A percentile compares a stretch with the other conserved stretches of the same genome.
Evolutionary conservation across 2,888 invertebrate genomes (phyloP).

Genomic region (Octonoba sinensis): DNA sequence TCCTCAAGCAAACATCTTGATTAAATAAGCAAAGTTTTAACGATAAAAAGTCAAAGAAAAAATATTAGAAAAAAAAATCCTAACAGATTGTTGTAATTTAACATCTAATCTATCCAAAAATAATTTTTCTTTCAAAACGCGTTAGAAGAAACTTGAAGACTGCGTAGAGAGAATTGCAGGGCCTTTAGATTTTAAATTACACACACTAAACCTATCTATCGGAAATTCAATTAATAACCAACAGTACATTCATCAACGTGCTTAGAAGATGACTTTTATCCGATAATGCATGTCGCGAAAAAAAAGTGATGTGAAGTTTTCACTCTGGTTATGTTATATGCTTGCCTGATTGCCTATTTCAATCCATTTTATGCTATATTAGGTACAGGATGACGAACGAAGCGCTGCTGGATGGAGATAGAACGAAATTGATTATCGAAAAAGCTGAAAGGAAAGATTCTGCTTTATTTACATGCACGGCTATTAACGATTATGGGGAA

Average conservation of each 20-base stretch:
- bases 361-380: constrained; percentile 40
- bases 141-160: no score
- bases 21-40: no score
- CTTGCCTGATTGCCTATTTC: constrained; percentile 23
- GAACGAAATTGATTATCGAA: constrained; percentile 60
- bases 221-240: constrained; percentile 58
- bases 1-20: no score
- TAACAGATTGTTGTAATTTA: no score
- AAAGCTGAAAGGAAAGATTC: constrained; percentile 61
- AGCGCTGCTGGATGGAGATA: constrained; percentile 55
- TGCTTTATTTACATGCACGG: constrained; percentile 59
- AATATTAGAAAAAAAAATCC: no score
- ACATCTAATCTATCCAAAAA: no score
- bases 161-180: neutral
- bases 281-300: constrained; percentile 27
- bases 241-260: constrained; percentile 35
- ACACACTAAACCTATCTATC: constrained; percentile 27
- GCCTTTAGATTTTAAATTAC: constrained; percentile 43
- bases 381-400: constrained; percentile 53
- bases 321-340: constrained; percentile 21
- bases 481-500: constrained; percentile 58
- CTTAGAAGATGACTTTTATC: constrained; percentile 40
- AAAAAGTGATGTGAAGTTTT: constrained; percentile 30
- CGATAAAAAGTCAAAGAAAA: no score
- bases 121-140: no score